These are phyloP conservation scores for Cynoglossus semilaevis DNA, from an alignment of 2,113 vertebrate genomes.

Conservation along the genomic window DNA sequence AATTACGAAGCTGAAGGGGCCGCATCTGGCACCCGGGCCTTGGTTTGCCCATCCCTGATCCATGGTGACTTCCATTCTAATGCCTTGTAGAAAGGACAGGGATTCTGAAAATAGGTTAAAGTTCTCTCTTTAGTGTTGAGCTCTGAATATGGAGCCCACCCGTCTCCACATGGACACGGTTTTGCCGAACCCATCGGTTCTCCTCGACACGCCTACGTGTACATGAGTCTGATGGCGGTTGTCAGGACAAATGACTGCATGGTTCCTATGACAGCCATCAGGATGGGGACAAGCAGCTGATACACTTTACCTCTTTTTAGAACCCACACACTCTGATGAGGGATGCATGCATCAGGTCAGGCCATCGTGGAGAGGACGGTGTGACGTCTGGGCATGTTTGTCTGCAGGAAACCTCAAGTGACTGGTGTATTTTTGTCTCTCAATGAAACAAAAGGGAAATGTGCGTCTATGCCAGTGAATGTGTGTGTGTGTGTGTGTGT, in stretches of 20 bases:
- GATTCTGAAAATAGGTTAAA: constrained; percentile 18
- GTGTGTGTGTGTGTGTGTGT: no score
- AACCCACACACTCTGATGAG: constrained; percentile 10
- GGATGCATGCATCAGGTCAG: neutral
- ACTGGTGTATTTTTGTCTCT: neutral
- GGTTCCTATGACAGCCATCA: constrained; percentile 37
- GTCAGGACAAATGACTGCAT: constrained; percentile 9
- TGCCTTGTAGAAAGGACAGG: constrained; percentile 12
- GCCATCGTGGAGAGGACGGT: neutral
- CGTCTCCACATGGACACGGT: neutral
- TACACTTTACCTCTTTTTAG: constrained; percentile 25
- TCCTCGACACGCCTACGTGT: neutral
- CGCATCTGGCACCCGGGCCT: no score
- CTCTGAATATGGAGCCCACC: constrained; percentile 1
- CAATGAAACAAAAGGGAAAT: neutral
- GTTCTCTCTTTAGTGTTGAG: constrained; percentile 10
- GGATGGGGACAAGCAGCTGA: constrained; percentile 12
- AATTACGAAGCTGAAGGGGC: no score
- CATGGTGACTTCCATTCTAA: no score
- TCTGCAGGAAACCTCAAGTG: neutral
- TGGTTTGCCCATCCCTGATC: no score
- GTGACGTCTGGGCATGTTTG: neutral
- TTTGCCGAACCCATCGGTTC: neutral
- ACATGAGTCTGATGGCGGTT: neutral
- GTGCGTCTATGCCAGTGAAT: neutral